These are phyloP conservation scores for Drosophila mauritiana DNA, from an alignment of 1,140 invertebrate species.

Conservation along the genomic window DNA sequence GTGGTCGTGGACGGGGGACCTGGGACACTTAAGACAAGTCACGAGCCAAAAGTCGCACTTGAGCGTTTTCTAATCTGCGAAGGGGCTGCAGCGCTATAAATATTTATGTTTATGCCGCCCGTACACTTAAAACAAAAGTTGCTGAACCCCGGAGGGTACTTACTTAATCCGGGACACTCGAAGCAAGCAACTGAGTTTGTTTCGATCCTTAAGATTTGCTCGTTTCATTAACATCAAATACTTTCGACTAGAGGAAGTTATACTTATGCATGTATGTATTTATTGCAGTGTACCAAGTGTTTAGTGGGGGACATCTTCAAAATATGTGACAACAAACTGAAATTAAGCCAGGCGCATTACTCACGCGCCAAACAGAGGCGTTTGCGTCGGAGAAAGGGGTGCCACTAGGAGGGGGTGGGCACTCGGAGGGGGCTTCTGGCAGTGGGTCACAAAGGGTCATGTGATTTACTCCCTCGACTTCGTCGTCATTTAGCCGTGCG, in stretches of 20 bases:
- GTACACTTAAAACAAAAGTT: constrained; percentile 16
- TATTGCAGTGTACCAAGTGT: constrained; percentile 4
- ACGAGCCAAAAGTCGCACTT: constrained; percentile 83
- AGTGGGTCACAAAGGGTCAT: constrained; percentile 59
- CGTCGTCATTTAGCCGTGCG: constrained; percentile 46
- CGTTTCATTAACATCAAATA: too few species aligned
- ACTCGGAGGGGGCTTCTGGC: neutral
- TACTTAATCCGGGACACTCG: neutral
- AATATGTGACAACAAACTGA: constrained; percentile 79
- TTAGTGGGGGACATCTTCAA: constrained; percentile 18
- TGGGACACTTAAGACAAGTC: constrained; percentile 77
- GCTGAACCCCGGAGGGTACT: too few species aligned
- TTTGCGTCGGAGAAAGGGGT: constrained; percentile 16
- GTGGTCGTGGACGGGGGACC: neutral
- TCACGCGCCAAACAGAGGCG: constrained; percentile 56
- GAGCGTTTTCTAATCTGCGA: constrained; percentile 78
- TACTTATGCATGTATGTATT: too few species aligned
- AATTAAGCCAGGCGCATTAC: constrained; percentile 76
- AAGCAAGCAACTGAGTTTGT: neutral
- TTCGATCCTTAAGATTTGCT: neutral
- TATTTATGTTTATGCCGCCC: constrained; percentile 74
- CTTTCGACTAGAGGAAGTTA: too few species aligned
- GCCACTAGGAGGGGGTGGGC: neutral
- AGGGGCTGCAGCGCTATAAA: constrained; percentile 72
- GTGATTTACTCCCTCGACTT: constrained; percentile 64